Evolutionary conservation across 2,797 vertebrate genomes (phyloP), one percentile per base, ranked within the genome.

Genomic region (Danio choprae): DNA sequence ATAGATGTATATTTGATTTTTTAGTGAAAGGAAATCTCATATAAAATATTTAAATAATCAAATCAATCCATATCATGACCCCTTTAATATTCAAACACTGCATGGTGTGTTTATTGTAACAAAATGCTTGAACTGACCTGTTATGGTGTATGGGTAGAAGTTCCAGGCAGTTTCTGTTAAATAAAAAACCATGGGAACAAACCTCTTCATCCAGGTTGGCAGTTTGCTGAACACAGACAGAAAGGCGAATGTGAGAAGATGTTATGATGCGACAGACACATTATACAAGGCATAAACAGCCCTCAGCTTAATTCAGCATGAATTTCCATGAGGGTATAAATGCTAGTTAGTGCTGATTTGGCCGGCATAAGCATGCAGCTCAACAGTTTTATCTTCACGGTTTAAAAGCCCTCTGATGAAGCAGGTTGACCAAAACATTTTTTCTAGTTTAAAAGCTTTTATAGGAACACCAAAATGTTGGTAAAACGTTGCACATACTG

Each of bases 141-240:
- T 96, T 78, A 95, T 88, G 18, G 95, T 95, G 88, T 89, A 94
- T 0, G 95, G 95, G 84, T 96, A 95, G 87, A 95, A 95, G 89
- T 96, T 96, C 95, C 95, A 95, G 83, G 95, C 94, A 64, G 91
- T 96, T 85, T 96, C 95, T 15, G 92, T 95, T 88, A 96, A 88
- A 2, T 95, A 95, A 87, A 95, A 96, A 82, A 93, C 82, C 75
- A 92, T 90, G 1, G 95, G 95, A 43, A 94, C 91, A 78, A 95
- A 92, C 3, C 89, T 81, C 83, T 87, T 93, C 5, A 83, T 88
- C 95, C 95, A 96, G 53, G 89, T 81, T 0, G 95, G 95, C 43
- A 96, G 89, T 88, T 95, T 96, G 81, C 95, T 96, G 85, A 71
- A 80, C 22, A 63, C 71, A 82, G 74, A 84, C 63, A 55, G 46